Percentiles rank a stretch among this genome's conserved stretches.
Conservation (phyloP, 37 sponge, comb jelly and placozoan genomes). For the Crambe crambe region DNA sequence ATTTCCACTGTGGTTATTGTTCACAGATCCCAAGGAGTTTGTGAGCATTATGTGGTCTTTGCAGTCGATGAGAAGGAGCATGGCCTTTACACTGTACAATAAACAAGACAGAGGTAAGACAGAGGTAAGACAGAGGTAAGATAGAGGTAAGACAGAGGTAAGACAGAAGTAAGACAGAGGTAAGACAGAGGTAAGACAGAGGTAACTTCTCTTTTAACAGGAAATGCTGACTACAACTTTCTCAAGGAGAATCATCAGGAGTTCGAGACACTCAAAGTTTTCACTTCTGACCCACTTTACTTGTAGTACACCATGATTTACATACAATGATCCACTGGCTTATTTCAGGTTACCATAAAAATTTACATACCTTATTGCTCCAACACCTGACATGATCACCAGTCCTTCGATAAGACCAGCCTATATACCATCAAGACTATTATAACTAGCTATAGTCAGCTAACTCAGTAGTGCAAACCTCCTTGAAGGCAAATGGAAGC, state of each 20-base stretch:
- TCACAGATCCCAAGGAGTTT: neutral
- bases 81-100: conserved; percentile 80
- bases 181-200: too few relatives aligned
- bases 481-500: conserved; percentile 95
- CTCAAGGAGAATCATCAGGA: too few relatives aligned
- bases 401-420: conserved; percentile 89
- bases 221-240: too few relatives aligned
- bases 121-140: too few relatives aligned
- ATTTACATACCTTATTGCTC: conserved; percentile 70
- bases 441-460: neutral
- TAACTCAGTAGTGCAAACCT: conserved; percentile 48
- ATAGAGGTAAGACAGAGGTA: too few relatives aligned
- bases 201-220: too few relatives aligned
- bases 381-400: conserved; percentile 73
- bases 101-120: neutral
- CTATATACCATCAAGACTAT: conserved; percentile 29
- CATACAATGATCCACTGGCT: neutral
- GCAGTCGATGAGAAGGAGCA: conserved; percentile 88
- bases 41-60: conserved; percentile 71
- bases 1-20: too few relatives aligned
- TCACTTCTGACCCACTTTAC: neutral
- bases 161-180: too few relatives aligned
- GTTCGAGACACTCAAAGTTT: neutral
- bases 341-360: neutral
- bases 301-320: neutral